Base-by-base conservation (phyloP, 2,888 invertebrate species). In the Drosophila hamatofila region DNA sequence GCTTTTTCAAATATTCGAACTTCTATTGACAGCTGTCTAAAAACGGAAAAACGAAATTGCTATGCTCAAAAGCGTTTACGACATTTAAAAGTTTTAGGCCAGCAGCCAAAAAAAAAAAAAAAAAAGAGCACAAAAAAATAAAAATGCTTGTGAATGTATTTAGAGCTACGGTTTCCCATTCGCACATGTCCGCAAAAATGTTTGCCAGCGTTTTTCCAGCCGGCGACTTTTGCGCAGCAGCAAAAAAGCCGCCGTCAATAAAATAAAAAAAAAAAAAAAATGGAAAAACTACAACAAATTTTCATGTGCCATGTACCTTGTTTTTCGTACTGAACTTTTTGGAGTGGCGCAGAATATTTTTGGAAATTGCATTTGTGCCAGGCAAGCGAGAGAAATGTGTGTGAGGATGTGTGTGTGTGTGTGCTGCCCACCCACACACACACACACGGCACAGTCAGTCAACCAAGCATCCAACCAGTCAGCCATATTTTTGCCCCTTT, bases 281-380 rank as follows among this genome's bases (percentile, higher is more conserved):
- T 48, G 48, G 48, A 68, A 76, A 77, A 77, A 77, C 62, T 77
- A 57, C 65, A 78, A 75, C 75, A 67, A 79, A 78, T 80, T 80
- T 80, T 65, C 77, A 78, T 78, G 52, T 68, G 65, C 59, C 70
- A 62, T 65, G 69, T 56, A 49, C 25, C 37, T 58, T 63, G 68
- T 75, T 81, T 81, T 81, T 46, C 79, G 76, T 52, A 46, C 65
- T 55, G 54, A 57, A 76, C 65, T 81, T 87, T 83, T 76, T 67
- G 73, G 73, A 56, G 65, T 49, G 14, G 70, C 58, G 44, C 41
- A 44, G 67, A 67, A 72, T 57, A 71, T 78, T 80, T 80, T 78
- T 67, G 66, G 41, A 80, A 79, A 79, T 79, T 79, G 78, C 77
- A 73, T 73, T 80, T 73, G 46, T 30, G 80, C 55, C 44, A 58